phyloP scores from a whole-genome alignment of 2,113 vertebrate genomes.

The Indicator maculatus region DNA sequence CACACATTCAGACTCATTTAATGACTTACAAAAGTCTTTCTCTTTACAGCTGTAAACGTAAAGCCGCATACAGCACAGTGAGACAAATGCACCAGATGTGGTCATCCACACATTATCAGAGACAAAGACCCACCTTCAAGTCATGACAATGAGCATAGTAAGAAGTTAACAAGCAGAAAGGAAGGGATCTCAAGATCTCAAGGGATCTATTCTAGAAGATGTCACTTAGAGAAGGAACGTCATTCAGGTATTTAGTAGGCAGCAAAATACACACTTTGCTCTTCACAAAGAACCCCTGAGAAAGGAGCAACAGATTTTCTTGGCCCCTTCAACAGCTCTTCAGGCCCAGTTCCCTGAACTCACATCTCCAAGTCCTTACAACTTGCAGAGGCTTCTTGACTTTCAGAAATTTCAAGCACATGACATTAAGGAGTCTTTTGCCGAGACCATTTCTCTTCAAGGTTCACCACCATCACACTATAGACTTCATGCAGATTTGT shows the following conservation, averaged over 20 bases:
- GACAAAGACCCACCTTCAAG: fast-evolving
- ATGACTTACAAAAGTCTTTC: too few relatives aligned
- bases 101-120: too few relatives aligned
- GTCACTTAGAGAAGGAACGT: fast-evolving
- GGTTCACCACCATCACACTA: not conserved
- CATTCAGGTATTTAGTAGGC: fast-evolving
- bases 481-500: too few relatives aligned
- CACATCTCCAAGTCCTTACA: not conserved
- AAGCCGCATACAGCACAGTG: fast-evolving
- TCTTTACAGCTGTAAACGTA: not conserved
- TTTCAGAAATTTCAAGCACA: not conserved
- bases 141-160: too few relatives aligned
- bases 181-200: too few relatives aligned
- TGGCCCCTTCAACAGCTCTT: not conserved
- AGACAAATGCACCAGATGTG: not conserved
- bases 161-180: not conserved
- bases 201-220: too few relatives aligned
- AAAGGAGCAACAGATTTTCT: not conserved
- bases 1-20: not conserved
- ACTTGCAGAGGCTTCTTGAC: fast-evolving
- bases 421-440: too few relatives aligned
- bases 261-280: not conserved
- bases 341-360: fast-evolving
- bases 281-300: not conserved
- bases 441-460: not conserved